Evolutionary conservation across 2,888 invertebrate species (phyloP), one percentile per base, ranked within the genome.

Genomic region (Aphodius granarius): DNA sequence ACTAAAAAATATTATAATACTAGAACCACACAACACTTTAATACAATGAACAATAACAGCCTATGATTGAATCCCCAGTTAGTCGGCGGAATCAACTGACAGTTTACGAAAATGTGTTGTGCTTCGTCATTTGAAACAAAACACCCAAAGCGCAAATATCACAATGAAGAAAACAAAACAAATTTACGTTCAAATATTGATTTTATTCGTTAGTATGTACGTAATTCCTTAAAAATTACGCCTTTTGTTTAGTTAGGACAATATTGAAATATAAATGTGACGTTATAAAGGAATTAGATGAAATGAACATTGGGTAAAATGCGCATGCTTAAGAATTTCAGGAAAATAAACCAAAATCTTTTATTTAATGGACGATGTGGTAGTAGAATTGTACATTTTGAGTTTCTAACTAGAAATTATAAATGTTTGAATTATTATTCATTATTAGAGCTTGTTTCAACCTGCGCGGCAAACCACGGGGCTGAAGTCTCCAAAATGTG

Each of bases 41-140:
- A 13, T 64, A 16, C 16, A 70, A 63, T 63, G 21, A 23, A 21
- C 71, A 71, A 5, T 64, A 16, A 71, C 64, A 63, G 20, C 23
- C 23, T 22, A 65, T 23, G 15, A 23, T 43, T 66, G 62, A 66
- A 63, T 70, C 74, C 71, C 19, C 23, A 71, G 19, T 22, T 17
- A 63, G 19, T n/a, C 63, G 13, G 21, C 43, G n/a, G 9, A 20
- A 16, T 72, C 43, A 13, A 23, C n/a, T 13, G n/a, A 21, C 18
- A 63, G 16, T 63, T 63, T 13, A 13, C n/a, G 43, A 23, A 17
- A 20, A 63, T 16, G 22, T 74, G 65, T 72, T 76, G 18, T 76
- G 76, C 76, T 71, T 76, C 73, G 76, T 76, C 76, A 76, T 73
- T 76, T 73, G 66, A 17, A 66, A 0, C 43, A 43, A 43, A 13